These are phyloP conservation scores for Dryobates pubescens DNA, from an alignment of 2,797 vertebrate genomes.

Conservation along the genomic window DNA sequence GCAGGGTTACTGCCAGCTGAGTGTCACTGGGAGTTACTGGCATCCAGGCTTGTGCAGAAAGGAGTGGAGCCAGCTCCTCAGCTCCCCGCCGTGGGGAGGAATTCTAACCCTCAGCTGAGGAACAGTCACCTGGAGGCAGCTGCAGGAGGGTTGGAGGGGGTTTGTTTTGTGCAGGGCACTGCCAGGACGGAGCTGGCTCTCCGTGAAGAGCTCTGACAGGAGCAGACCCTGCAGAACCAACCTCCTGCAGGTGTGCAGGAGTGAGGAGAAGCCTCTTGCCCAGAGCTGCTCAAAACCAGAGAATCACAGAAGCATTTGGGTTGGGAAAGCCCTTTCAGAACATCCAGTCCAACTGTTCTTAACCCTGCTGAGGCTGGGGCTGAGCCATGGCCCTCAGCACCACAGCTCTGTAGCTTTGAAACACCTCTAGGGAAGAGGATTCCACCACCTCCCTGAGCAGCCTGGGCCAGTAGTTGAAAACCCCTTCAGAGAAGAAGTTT, in stretches of 20 bases:
- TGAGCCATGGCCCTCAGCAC: too few species aligned
- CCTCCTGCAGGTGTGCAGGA: neutral
- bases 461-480: too few species aligned
- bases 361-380: too few species aligned
- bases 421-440: too few species aligned
- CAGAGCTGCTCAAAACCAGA: neutral
- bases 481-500: too few species aligned
- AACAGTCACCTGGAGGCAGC: neutral
- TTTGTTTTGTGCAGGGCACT: neutral
- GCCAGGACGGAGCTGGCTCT: rapidly evolving
- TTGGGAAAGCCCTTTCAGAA: too few species aligned
- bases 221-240: neutral
- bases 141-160: neutral
- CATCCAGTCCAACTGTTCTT: too few species aligned
- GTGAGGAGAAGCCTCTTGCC: neutral
- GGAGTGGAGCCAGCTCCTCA: neutral
- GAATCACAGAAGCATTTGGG: too few species aligned
- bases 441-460: too few species aligned
- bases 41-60: neutral
- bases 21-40: neutral
- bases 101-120: neutral
- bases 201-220: neutral
- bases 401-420: too few species aligned
- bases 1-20: neutral
- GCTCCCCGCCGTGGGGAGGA: neutral